Evolutionary conservation across 2,888 invertebrate species (phyloP), one percentile per base, ranked within the genome.

Genomic region (Amphiduros pacificus): DNA sequence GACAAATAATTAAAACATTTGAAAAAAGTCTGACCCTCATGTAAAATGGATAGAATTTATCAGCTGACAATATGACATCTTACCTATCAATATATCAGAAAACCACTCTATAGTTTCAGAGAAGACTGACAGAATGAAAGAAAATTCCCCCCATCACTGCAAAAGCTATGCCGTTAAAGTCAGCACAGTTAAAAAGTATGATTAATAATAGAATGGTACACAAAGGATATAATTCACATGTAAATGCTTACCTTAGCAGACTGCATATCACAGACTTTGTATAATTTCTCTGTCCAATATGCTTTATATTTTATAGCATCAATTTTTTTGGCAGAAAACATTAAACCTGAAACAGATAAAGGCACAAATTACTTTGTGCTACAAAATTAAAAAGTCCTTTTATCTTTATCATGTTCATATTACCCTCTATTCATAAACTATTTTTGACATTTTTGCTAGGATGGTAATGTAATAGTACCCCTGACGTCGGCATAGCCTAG

Each of bases 401-500:
- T n/a, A n/a, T n/a, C n/a, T n/a, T n/a, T n/a, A n/a, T n/a, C 17
- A 36, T 36, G 36, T 11, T 11, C 36, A 36, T 36, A 36, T 36
- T 36, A 36, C 9, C 17, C n/a, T n/a, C n/a, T n/a, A n/a, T 36
- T 36, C 36, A 9, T 36, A 36, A 36, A 36, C 17, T 9, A 36
- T 36, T 36, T 36, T 11, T 36, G 36, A 36, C 9, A 36, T 11
- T 36, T 36, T 17, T 36, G 11, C 17, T 36, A 9, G 17, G 17
- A 36, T 36, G 11, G 17, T 9, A 11, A 36, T 49, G 49, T 49
- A 49, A 49, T 49, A 49, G 22, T 32, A 66, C 82, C 82, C 76
- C 78, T 81, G 58, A 91, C 87, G 78, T 95, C 94, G 66, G 93
- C 82, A 0, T 90, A 90, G 67, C 89, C 88, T 77, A 93, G 91